phyloP scores from a whole-genome alignment of 2,113 vertebrate species.

The Oryzias melastigma region DNA sequence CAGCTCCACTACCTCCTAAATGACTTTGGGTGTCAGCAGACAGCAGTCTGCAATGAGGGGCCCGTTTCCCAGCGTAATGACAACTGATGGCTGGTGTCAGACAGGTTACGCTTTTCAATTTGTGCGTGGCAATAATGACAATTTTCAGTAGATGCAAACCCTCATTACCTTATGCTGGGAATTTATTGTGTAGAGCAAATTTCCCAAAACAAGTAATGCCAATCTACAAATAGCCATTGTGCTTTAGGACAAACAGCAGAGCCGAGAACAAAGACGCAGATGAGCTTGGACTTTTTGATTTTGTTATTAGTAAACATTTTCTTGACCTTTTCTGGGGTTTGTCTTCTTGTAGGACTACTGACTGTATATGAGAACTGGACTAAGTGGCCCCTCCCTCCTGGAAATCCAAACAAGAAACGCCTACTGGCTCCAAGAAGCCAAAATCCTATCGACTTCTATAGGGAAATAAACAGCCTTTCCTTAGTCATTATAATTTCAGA shows the following conservation, averaged over 20 bases:
- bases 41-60: conserved; percentile 71
- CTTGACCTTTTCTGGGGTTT: too few species aligned
- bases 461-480: too few species aligned
- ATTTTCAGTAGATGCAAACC: conserved; percentile 78
- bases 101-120: conserved; percentile 81
- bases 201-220: conserved; percentile 57
- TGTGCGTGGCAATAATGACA: conserved; percentile 80
- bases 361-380: too few species aligned
- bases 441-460: too few species aligned
- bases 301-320: too few species aligned
- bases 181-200: conserved; percentile 64
- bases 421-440: too few species aligned
- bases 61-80: conserved; percentile 78
- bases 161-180: conserved; percentile 74
- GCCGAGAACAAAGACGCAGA: conserved; percentile 12
- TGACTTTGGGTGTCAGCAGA: conserved; percentile 80
- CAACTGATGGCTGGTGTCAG: conserved; percentile 80
- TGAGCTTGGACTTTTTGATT: too few species aligned
- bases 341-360: too few species aligned
- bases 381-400: too few species aligned
- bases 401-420: too few species aligned
- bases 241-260: conserved; percentile 12
- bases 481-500: too few species aligned
- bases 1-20: conserved; percentile 77
- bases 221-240: conserved; percentile 15